Percentiles rank a stretch among this genome's conserved stretches.
Evolutionary conservation across 2,113 vertebrate species (phyloP).

Genomic region (Microcebus lehilahytsara): DNA sequence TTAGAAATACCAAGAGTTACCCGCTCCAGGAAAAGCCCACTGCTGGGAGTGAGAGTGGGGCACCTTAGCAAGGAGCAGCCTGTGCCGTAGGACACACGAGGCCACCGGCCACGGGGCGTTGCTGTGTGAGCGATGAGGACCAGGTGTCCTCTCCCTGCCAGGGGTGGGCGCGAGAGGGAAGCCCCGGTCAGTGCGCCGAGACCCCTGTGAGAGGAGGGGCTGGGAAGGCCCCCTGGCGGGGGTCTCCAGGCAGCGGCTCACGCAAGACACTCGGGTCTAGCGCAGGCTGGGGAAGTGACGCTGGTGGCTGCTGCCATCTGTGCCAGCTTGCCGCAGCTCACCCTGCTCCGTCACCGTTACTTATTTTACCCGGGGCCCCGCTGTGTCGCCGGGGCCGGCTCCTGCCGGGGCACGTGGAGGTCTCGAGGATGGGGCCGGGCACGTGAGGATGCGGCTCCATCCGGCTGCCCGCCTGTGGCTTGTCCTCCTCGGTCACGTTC

Average conservation of each 20-base stretch:
- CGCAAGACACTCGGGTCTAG: neutral
- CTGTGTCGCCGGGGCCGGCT: rapidly evolving
- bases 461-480: neutral
- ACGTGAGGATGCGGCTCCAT: rapidly evolving
- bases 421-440: neutral
- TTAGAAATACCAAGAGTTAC: neutral
- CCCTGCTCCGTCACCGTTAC: rapidly evolving
- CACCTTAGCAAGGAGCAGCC: neutral
- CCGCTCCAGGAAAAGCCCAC: neutral
- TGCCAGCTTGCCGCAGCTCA: neutral
- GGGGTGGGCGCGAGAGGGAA: neutral
- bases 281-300: too few relatives aligned
- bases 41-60: neutral
- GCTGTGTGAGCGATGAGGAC: neutral
- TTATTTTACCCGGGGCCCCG: neutral
- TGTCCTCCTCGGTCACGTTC: rapidly evolving
- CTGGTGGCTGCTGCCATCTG: neutral
- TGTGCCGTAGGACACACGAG: rapidly evolving
- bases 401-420: neutral
- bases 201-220: neutral
- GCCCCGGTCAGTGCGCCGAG: neutral
- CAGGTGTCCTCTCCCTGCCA: neutral
- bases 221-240: neutral
- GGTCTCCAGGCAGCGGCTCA: neutral
- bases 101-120: too few relatives aligned